Percentiles rank a stretch among this genome's conserved stretches.
phyloP scores from a whole-genome alignment of 2,113 vertebrate genomes.

The Bambusicola thoracicus region DNA sequence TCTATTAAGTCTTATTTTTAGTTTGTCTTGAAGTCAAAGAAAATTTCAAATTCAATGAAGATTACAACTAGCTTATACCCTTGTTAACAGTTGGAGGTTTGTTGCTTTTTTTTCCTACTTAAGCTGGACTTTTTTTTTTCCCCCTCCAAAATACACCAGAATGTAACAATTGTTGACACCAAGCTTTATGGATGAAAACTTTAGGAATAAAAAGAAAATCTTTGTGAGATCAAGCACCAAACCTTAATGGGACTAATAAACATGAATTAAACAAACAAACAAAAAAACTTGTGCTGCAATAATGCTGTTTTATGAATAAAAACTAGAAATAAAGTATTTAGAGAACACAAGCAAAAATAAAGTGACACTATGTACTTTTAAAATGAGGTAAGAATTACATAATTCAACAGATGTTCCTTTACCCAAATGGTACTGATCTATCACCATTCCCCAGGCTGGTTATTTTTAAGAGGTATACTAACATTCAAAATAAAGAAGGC shows the following conservation, averaged over 20 bases:
- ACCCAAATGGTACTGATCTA: slow-evolving; percentile 22
- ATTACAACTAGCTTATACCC: neutral
- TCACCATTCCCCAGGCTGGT: neutral
- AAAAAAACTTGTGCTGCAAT: neutral
- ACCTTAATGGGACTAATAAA: neutral
- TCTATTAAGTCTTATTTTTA: too few relatives aligned
- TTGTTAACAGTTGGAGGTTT: neutral
- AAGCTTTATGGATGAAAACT: neutral
- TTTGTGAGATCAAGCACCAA: neutral
- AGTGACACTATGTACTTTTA: neutral
- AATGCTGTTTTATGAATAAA: neutral
- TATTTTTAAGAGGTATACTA: neutral
- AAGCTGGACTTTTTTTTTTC: neutral
- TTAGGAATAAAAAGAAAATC: neutral
- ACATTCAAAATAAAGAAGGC: neutral
- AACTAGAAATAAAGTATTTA: neutral
- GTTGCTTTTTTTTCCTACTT: neutral
- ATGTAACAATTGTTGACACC: neutral
- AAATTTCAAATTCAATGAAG: neutral
- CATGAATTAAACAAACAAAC: neutral
- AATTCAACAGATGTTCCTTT: neutral
- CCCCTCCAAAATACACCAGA: neutral
- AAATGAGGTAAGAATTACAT: neutral
- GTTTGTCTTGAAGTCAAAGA: neutral
- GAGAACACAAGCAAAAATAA: neutral